These are phyloP conservation scores for Lithophane semibrunnea DNA, from an alignment of 2,888 invertebrate species.

Conservation along the genomic window DNA sequence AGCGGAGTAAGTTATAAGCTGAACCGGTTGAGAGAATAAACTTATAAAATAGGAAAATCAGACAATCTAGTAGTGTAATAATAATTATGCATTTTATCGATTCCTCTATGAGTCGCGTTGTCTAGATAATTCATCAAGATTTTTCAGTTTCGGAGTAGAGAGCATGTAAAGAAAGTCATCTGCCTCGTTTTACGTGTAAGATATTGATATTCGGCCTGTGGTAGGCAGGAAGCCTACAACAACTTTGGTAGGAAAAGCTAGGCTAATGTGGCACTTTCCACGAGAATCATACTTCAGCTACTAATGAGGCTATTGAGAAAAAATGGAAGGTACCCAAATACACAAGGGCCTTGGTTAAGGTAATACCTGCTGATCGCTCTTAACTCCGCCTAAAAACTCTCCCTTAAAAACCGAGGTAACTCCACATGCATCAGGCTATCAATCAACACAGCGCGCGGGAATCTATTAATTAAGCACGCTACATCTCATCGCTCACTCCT, in stretches of 20 bases:
- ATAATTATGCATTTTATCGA: not conserved
- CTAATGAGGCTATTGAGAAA: not conserved
- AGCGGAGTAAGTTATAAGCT: not conserved
- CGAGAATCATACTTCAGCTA: not conserved
- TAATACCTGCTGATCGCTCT: no score
- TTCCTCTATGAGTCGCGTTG: not conserved
- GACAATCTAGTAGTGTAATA: not conserved
- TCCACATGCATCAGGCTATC: not conserved
- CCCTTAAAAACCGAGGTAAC: not conserved
- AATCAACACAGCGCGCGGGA: not conserved
- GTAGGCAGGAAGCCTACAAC: no score
- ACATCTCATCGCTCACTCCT: slow-evolving; percentile 24
- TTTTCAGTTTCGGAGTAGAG: not conserved
- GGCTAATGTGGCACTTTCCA: not conserved
- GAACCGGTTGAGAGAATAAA: not conserved
- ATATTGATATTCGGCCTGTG: not conserved
- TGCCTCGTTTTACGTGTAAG: not conserved
- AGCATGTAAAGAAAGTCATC: no score
- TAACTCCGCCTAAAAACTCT: not conserved
- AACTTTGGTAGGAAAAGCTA: not conserved
- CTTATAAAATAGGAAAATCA: not conserved
- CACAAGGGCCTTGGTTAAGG: not conserved
- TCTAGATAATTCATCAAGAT: not conserved
- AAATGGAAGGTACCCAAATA: not conserved
- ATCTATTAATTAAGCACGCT: slow-evolving; percentile 17